Evolutionary conservation across 2,797 vertebrate genomes (phyloP), one percentile per base, ranked within the genome.

Genomic region (Eulemur coronatus): DNA sequence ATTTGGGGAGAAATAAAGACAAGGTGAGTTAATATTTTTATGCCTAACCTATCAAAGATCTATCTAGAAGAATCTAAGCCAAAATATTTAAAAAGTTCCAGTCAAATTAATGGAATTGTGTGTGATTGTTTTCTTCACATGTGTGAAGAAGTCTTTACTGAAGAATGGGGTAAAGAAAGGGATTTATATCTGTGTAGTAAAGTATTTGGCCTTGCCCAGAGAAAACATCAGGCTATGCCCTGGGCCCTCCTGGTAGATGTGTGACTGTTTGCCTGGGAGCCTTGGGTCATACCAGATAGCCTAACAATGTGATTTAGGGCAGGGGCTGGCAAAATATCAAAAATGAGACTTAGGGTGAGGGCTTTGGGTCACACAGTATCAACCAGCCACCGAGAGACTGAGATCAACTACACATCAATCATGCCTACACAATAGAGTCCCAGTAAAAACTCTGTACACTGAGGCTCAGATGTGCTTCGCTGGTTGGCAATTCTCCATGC

Each of bases 21-120:
- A 93, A 89, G 4, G 3, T 50, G 24, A 92, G 41, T 82, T 79
- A 89, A 93, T 33, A 65, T 75, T 69, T 85, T 35, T 57, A 84
- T 89, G 59, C 38, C 33, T 61, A 73, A 70, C 20, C 33, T 65
- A 57, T 46, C 33, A 67, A 73, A 82, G 26, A 69, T 69, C n/a
- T 65, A 52, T n/a, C 12, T 52, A 73, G 30, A 75, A 94, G 10
- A 24, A 85, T 84, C n/a, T 87, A 79, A 22, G 22, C 22, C 43
- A 84, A 76, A 94, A 79, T 82, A 17, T 79, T 92, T 67, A 46
- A 81, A 88, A 28, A 84, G 17, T 94, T 94, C 87, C 46, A 38
- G 70, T 86, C 69, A 63, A 63, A 59, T n/a, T 70, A 41, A 28
- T 95, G 26, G n/a, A 1, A 70, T 38, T 70, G 2, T 59, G 41